Evolutionary conservation across 92 coral and sea anemone species (phyloP).

Genomic region (Pocillopora meandrina): DNA sequence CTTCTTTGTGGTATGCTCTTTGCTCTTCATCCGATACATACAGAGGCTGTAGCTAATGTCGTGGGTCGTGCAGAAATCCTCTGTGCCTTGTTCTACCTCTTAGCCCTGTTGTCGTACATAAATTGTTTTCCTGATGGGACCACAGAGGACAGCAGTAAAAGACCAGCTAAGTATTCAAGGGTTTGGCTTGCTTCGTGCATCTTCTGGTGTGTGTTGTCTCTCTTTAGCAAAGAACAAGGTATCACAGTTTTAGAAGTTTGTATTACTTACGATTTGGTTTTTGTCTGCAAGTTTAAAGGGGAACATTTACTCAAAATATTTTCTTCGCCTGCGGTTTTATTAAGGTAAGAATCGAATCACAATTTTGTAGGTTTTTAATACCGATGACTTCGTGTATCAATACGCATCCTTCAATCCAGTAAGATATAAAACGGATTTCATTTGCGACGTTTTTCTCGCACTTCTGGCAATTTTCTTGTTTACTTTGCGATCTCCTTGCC

Average conservation of each 20-base stretch:
- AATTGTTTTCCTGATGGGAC: slow-evolving; percentile 48
- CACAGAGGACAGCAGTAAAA: neutral
- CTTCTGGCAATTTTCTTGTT: no score
- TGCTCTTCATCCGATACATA: slow-evolving; percentile 85
- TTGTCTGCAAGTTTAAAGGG: slow-evolving; percentile 44
- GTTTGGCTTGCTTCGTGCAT: slow-evolving; percentile 59
- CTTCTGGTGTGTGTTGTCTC: slow-evolving; percentile 49
- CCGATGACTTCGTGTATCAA: no score
- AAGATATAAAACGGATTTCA: no score
- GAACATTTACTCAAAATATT: slow-evolving; percentile 11
- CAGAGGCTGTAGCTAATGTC: slow-evolving; percentile 81
- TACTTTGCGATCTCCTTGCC: no score
- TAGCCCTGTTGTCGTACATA: slow-evolving; percentile 67
- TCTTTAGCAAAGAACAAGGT: slow-evolving; percentile 82
- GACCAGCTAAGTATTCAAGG: slow-evolving; percentile 58
- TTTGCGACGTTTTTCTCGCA: no score
- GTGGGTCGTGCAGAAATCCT: slow-evolving; percentile 84
- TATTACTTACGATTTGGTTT: slow-evolving; percentile 61
- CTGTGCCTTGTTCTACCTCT: slow-evolving; percentile 67
- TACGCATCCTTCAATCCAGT: no score
- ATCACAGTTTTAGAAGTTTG: slow-evolving; percentile 74
- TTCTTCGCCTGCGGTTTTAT: slow-evolving; percentile 10
- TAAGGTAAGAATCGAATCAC: slow-evolving; percentile 43
- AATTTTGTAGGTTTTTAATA: no score
- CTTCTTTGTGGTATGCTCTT: slow-evolving; percentile 67